Evolutionary conservation across 2,888 invertebrate species (phyloP).

Genomic region (Heliconius ismenius): DNA sequence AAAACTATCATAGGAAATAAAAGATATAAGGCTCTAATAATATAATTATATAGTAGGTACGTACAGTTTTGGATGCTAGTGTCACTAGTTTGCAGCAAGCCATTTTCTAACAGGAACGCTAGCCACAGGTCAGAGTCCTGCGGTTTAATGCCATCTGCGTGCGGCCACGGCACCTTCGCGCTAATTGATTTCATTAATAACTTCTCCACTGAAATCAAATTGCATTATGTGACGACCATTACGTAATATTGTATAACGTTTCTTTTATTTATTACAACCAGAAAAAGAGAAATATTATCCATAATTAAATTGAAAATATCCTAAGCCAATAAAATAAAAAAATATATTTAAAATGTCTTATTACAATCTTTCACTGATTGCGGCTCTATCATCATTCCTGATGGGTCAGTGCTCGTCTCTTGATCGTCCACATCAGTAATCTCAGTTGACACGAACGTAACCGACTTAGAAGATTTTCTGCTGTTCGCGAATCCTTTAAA

Average conservation of each 20-base stretch:
- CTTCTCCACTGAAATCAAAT: constrained; percentile 46
- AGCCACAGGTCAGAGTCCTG: constrained; percentile 70
- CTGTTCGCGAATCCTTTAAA: constrained; percentile 39
- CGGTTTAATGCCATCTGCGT: constrained; percentile 43
- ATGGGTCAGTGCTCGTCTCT: constrained; percentile 46
- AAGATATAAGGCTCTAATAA: too few species aligned
- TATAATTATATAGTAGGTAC: not conserved
- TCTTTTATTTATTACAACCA: not conserved
- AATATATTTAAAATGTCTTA: not conserved
- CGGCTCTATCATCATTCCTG: constrained; percentile 60
- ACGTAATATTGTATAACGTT: not conserved
- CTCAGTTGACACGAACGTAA: constrained; percentile 66
- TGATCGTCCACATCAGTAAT: constrained; percentile 47
- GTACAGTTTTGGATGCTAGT: constrained; percentile 44
- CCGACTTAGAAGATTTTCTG: constrained; percentile 70
- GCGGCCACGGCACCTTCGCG: constrained; percentile 52
- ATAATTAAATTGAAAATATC: too few species aligned
- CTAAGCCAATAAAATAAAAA: not conserved
- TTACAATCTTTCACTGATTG: constrained; percentile 43
- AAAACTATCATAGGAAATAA: not conserved
- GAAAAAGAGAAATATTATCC: too few species aligned
- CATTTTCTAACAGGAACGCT: constrained; percentile 67
- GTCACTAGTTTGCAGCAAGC: constrained; percentile 57
- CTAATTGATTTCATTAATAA: constrained; percentile 56
- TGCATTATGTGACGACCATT: not conserved